Conservation (phyloP, 2,888 invertebrate species). For the Tyria jacobaeae region DNA sequence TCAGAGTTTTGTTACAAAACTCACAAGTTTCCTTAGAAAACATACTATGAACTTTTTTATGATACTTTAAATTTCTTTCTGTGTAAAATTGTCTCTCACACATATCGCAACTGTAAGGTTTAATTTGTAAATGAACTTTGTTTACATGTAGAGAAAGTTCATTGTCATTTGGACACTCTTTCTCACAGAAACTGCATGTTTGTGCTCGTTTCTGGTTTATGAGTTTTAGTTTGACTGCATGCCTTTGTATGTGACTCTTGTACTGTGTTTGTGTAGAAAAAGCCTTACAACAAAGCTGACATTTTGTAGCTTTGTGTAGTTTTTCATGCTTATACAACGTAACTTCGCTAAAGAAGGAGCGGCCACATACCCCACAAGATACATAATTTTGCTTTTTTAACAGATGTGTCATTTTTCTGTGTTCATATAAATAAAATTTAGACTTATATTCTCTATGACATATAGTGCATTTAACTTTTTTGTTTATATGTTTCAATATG, state of each 20-base stretch:
- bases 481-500: slow-evolving; percentile 64
- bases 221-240: slow-evolving; percentile 59
- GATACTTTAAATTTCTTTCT: slow-evolving; percentile 67
- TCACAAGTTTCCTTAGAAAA: slow-evolving; percentile 66
- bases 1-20: slow-evolving; percentile 71
- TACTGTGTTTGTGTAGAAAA: slow-evolving; percentile 62
- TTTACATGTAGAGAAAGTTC: slow-evolving; percentile 76
- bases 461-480: slow-evolving; percentile 57
- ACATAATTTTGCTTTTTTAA: slow-evolving; percentile 48
- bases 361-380: slow-evolving; percentile 66
- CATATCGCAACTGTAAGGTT: slow-evolving; percentile 80
- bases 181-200: slow-evolving; percentile 79
- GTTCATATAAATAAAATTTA: slow-evolving; percentile 73
- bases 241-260: slow-evolving; percentile 69
- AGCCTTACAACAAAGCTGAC: slow-evolving; percentile 68
- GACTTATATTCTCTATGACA: slow-evolving; percentile 65
- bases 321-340: slow-evolving; percentile 61
- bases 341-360: slow-evolving; percentile 55
- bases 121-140: slow-evolving; percentile 78
- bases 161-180: slow-evolving; percentile 68
- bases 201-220: slow-evolving; percentile 50
- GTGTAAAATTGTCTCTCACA: slow-evolving; percentile 78
- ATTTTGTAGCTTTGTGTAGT: slow-evolving; percentile 61
- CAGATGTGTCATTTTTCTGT: slow-evolving; percentile 68
- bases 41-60: slow-evolving; percentile 71